A percentile compares a stretch with the other conserved stretches of the same genome.
These are phyloP conservation scores for Austrolebias charrua DNA, from an alignment of 2,797 vertebrate genomes.

Conservation along the genomic window DNA sequence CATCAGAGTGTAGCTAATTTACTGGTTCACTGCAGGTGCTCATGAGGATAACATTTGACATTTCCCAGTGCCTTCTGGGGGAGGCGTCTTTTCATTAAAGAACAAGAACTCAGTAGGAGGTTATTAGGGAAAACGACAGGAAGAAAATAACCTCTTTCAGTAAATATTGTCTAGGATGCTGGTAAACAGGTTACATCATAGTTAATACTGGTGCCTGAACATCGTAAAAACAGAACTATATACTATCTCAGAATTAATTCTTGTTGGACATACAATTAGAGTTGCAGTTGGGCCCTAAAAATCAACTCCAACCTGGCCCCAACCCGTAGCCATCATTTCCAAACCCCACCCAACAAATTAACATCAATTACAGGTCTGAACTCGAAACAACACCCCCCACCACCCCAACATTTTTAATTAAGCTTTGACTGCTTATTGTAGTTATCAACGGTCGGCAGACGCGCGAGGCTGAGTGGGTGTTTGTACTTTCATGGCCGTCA, in stretches of 20 bases:
- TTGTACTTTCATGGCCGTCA: no score
- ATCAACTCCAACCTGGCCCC: no score
- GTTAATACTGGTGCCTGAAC: background rate
- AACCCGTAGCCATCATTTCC: no score
- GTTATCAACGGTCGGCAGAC: no score
- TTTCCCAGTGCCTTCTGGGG: conserved; percentile 34
- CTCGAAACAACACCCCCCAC: no score
- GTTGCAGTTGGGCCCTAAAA: no score
- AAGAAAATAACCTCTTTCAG: conserved; percentile 11
- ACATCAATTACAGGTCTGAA: no score
- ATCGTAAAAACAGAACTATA: background rate
- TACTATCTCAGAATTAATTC: background rate
- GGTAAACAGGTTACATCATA: conserved; percentile 7
- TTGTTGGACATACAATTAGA: no score
- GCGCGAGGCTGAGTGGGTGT: no score
- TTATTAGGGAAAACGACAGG: conserved; percentile 20
- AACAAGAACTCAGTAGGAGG: conserved; percentile 46
- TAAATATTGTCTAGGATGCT: conserved; percentile 7
- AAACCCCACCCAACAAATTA: no score
- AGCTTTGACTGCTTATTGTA: no score
- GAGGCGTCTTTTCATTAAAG: conserved; percentile 36
- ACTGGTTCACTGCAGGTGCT: conserved; percentile 42
- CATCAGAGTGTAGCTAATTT: conserved; percentile 34
- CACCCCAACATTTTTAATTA: no score
- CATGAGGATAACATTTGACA: conserved; percentile 47